These are phyloP conservation scores for Beris chalybata DNA, from an alignment of 2,888 invertebrate genomes.

Conservation along the genomic window DNA sequence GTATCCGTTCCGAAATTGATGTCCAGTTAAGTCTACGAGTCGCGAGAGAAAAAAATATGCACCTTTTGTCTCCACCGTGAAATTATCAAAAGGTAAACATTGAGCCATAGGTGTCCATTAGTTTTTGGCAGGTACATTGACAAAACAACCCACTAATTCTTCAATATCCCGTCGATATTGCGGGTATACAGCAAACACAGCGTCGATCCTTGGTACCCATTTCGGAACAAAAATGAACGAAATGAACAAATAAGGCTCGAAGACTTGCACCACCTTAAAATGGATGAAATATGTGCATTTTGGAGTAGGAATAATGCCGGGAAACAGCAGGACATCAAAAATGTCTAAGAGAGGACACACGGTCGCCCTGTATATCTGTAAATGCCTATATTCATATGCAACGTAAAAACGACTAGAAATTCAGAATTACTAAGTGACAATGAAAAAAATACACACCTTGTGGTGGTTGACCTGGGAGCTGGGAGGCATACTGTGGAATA, in stretches of 20 bases:
- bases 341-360: conserved; percentile 23
- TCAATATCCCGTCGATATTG: conserved; percentile 24
- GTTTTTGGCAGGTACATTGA: conserved; percentile 26
- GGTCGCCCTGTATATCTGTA: not conserved
- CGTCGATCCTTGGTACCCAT: not conserved
- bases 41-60: conserved; percentile 17
- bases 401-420: not conserved
- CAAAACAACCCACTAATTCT: conserved; percentile 28
- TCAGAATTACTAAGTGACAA: not conserved
- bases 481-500: conserved; percentile 12
- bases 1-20: conserved; percentile 21
- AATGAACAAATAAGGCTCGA: conserved; percentile 29
- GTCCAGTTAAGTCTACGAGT: conserved; percentile 12
- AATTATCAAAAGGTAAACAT: conserved; percentile 34
- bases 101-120: conserved; percentile 18
- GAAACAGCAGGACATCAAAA: conserved; percentile 34
- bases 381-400: not conserved
- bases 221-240: conserved; percentile 3
- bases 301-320: conserved; percentile 4
- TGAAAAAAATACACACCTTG: not conserved
- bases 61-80: conserved; percentile 34
- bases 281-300: conserved; percentile 22
- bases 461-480: conserved; percentile 17
- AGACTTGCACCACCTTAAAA: conserved; percentile 24
- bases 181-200: not conserved